Percentiles rank a stretch among this genome's conserved stretches.
These are phyloP conservation scores for Furnarius figulus DNA, from an alignment of 2,113 vertebrate genomes.

Conservation along the genomic window DNA sequence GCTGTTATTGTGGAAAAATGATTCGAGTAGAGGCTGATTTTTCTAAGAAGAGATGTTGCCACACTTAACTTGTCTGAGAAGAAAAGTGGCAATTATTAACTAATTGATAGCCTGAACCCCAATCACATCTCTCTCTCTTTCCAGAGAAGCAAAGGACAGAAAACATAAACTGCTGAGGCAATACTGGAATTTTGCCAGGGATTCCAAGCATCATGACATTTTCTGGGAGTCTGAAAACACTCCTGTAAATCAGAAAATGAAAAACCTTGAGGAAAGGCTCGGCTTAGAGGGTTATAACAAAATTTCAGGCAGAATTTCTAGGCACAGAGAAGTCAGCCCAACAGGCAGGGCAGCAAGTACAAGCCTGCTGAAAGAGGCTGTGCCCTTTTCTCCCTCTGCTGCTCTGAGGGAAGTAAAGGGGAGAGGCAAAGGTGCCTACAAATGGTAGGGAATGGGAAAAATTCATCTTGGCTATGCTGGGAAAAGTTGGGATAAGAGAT, in stretches of 20 bases:
- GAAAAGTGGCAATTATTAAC: not conserved
- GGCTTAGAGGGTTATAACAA: not conserved
- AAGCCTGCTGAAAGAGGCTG: not conserved
- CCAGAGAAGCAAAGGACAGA: not conserved
- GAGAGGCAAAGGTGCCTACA: not conserved
- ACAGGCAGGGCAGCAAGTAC: not conserved
- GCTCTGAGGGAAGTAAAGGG: not conserved
- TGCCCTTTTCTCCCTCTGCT: not conserved
- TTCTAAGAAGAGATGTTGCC: not conserved
- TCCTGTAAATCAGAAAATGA: not conserved
- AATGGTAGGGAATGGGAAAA: not conserved
- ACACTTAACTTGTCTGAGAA: constrained; percentile 9
- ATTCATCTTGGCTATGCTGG: not conserved
- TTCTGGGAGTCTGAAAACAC: not conserved
- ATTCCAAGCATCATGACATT: not conserved
- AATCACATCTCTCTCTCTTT: not conserved
- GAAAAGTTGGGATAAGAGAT: not conserved
- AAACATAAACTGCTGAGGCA: not conserved
- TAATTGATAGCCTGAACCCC: not conserved
- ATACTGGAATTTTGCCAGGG: not conserved
- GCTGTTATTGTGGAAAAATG: not conserved
- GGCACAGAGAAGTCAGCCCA: not conserved
- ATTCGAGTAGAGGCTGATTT: not conserved
- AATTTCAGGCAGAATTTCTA: not conserved
- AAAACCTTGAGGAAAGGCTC: not conserved